Evolutionary conservation across 2,113 vertebrate genomes (phyloP).

Genomic region (Tricholaema leucomelas): DNA sequence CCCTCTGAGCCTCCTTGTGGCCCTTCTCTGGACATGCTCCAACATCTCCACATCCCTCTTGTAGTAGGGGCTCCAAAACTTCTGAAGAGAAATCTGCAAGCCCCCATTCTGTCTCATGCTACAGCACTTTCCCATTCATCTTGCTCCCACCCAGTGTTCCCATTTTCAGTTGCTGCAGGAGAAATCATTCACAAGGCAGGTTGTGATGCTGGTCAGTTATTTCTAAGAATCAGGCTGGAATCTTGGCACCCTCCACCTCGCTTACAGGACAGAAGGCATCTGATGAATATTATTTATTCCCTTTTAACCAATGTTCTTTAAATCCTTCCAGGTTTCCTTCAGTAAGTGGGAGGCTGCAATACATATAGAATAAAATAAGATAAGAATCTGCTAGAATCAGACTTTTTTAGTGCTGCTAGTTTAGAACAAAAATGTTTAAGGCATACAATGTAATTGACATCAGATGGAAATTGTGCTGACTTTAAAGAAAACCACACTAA

Average conservation of each 20-base stretch:
- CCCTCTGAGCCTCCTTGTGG: no score
- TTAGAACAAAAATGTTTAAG: not conserved
- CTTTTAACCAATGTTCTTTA: not conserved
- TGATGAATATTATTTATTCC: not conserved
- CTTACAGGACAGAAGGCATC: not conserved
- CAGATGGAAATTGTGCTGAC: not conserved
- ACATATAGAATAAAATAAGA: not conserved
- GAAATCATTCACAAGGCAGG: not conserved
- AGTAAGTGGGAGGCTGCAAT: not conserved
- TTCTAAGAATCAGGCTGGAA: not conserved
- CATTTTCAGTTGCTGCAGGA: not conserved
- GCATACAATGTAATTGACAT: not conserved
- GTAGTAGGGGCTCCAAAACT: no score
- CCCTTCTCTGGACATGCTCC: no score
- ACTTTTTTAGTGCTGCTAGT: not conserved
- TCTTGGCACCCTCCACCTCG: not conserved
- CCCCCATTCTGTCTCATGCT: not conserved
- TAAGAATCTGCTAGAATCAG: slow-evolving; percentile 2
- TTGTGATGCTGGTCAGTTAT: not conserved
- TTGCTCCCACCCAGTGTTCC: not conserved
- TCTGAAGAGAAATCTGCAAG: not conserved
- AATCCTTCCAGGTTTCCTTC: not conserved
- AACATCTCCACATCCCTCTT: no score
- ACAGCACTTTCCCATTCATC: not conserved
- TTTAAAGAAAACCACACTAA: not conserved